phyloP scores from a whole-genome alignment of 1,140 invertebrate genomes.

The Stegodyphus mimosarum region DNA sequence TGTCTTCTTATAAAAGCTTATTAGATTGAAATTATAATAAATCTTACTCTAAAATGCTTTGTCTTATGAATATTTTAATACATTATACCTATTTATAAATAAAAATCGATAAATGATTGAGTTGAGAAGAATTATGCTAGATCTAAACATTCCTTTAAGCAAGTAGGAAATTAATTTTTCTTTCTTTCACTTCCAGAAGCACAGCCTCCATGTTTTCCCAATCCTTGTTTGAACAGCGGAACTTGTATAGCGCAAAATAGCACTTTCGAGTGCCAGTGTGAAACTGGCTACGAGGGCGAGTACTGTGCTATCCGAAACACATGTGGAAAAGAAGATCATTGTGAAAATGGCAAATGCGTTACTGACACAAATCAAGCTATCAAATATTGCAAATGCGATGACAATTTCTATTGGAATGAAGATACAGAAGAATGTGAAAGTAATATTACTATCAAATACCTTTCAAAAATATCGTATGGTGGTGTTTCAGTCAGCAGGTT shows the following conservation, averaged over 20 bases:
- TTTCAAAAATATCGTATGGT: too few relatives aligned
- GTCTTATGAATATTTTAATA: too few relatives aligned
- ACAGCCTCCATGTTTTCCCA: constrained; percentile 1
- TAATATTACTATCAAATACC: not conserved
- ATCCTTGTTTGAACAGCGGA: constrained; percentile 2
- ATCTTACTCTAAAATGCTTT: too few relatives aligned
- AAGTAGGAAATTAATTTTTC: too few relatives aligned
- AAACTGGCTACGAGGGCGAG: not conserved
- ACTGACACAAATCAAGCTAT: not conserved
- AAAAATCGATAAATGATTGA: too few relatives aligned
- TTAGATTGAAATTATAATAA: too few relatives aligned
- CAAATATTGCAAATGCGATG: constrained; percentile 25
- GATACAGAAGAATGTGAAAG: constrained; percentile 10
- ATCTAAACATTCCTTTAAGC: too few relatives aligned
- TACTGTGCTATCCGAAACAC: not conserved
- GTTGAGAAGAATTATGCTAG: too few relatives aligned
- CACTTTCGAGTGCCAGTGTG: not conserved
- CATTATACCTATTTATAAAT: too few relatives aligned
- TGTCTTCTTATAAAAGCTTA: too few relatives aligned
- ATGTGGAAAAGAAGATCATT: not conserved
- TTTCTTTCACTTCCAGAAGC: not conserved
- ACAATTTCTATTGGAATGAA: constrained; percentile 14
- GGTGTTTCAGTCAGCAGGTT: too few relatives aligned
- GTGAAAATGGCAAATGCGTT: not conserved
- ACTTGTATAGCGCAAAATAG: not conserved